Conservation (phyloP, 2,113 vertebrate genomes). For the Gallinago undulata region DNA sequence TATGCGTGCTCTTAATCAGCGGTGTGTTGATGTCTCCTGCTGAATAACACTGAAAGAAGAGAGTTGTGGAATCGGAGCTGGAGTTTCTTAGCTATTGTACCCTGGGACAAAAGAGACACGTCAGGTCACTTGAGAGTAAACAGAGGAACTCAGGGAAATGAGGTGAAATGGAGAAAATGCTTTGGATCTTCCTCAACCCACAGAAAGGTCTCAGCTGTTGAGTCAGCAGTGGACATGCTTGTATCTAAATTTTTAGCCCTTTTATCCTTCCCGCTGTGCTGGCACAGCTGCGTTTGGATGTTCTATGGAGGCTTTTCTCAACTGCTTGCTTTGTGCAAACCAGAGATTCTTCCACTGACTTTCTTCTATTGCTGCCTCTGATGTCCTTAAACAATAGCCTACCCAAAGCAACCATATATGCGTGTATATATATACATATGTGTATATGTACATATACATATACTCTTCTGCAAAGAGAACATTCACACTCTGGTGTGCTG, state of each 20-base stretch:
- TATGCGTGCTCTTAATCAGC: background rate
- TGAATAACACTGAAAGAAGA: background rate
- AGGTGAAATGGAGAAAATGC: slow-evolving; percentile 24
- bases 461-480: background rate
- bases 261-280: background rate
- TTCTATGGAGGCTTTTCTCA: background rate
- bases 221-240: background rate
- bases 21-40: background rate
- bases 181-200: slow-evolving; percentile 18
- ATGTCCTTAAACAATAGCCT: background rate
- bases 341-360: background rate
- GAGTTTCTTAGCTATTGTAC: slow-evolving; percentile 23
- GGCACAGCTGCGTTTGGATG: background rate
- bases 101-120: slow-evolving; percentile 2
- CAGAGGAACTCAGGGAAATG: slow-evolving; percentile 2
- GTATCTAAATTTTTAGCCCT: background rate
- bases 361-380: background rate
- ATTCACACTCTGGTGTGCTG: background rate
- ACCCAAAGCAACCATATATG: background rate
- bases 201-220: background rate
- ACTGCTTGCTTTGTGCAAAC: background rate
- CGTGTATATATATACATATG: too few species aligned
- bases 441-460: too few species aligned
- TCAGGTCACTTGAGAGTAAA: slow-evolving; percentile 33
- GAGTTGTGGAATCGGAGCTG: background rate